phyloP scores from a whole-genome alignment of 2,797 vertebrate genomes.

The Orientallactaga sibirica region DNA sequence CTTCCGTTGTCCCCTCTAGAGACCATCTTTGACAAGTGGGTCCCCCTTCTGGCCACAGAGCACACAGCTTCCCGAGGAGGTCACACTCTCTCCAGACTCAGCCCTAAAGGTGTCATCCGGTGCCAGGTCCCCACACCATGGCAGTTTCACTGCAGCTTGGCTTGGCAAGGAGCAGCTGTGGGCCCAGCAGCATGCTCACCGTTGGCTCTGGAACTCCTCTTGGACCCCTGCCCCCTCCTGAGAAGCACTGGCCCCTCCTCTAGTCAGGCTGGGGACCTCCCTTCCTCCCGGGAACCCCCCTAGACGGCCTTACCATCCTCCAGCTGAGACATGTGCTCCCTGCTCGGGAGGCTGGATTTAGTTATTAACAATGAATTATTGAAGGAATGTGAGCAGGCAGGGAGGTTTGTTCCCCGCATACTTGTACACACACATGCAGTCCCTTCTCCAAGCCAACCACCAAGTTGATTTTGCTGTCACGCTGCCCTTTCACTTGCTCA shows the following conservation, averaged over 20 bases:
- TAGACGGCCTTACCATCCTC: background rate
- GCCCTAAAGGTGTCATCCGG: rapidly evolving
- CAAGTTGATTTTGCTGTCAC: background rate
- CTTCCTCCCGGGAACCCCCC: background rate
- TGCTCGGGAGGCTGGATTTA: slow-evolving; percentile 40
- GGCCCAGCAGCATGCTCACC: background rate
- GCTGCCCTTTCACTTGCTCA: background rate
- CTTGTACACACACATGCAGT: rapidly evolving
- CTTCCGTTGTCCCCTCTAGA: background rate
- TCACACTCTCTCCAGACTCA: background rate
- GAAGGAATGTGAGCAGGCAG: slow-evolving; percentile 14
- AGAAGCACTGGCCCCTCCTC: background rate
- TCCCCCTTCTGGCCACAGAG: background rate
- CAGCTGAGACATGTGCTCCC: slow-evolving; percentile 10
- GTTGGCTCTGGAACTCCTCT: background rate
- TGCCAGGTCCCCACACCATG: background rate
- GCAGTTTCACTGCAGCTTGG: background rate
- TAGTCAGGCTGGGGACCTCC: background rate
- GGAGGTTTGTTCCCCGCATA: background rate
- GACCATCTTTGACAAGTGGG: background rate
- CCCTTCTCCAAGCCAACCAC: background rate
- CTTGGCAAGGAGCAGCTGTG: background rate
- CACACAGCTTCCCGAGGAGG: background rate
- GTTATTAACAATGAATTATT: slow-evolving; percentile 64
- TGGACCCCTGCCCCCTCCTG: background rate